phyloP scores from a whole-genome alignment of 2,888 invertebrate species.

The Tortrix viridana region DNA sequence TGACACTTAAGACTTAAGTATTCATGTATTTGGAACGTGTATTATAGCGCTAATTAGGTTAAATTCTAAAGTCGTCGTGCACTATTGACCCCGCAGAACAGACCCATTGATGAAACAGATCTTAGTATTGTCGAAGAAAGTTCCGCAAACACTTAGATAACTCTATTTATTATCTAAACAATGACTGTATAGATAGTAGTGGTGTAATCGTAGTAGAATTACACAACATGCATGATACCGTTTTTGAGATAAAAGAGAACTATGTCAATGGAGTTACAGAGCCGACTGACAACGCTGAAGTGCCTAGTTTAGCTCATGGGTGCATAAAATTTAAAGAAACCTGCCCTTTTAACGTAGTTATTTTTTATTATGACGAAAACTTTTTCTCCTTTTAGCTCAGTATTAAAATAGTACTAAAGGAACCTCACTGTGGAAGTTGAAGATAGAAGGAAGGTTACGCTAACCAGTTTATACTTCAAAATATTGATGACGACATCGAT shows the following conservation, averaged over 20 bases:
- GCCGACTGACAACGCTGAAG: conserved; percentile 3
- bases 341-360: too few species aligned
- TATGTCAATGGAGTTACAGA: conserved; percentile 62
- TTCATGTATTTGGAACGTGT: conserved; percentile 20
- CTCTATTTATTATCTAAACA: conserved; percentile 38
- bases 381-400: too few species aligned
- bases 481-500: too few species aligned
- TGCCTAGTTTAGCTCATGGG: neutral
- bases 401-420: too few species aligned
- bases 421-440: too few species aligned
- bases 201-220: conserved; percentile 46
- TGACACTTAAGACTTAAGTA: conserved; percentile 26
- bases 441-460: too few species aligned
- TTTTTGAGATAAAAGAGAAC: conserved; percentile 56
- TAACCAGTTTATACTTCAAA: too few species aligned
- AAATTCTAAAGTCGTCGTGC: conserved; percentile 2
- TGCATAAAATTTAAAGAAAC: neutral
- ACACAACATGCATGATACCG: conserved; percentile 51
- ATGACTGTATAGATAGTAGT: conserved; percentile 35
- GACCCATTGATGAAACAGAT: conserved; percentile 27
- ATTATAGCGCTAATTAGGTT: conserved; percentile 11
- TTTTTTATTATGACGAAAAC: too few species aligned
- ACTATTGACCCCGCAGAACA: conserved; percentile 22
- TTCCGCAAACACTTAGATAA: conserved; percentile 31
- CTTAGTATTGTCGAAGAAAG: conserved; percentile 32